A percentile compares a stretch with the other conserved stretches of the same genome.
These are phyloP conservation scores for Cordilura impudica DNA, from an alignment of 2,888 invertebrate genomes.

Conservation along the genomic window DNA sequence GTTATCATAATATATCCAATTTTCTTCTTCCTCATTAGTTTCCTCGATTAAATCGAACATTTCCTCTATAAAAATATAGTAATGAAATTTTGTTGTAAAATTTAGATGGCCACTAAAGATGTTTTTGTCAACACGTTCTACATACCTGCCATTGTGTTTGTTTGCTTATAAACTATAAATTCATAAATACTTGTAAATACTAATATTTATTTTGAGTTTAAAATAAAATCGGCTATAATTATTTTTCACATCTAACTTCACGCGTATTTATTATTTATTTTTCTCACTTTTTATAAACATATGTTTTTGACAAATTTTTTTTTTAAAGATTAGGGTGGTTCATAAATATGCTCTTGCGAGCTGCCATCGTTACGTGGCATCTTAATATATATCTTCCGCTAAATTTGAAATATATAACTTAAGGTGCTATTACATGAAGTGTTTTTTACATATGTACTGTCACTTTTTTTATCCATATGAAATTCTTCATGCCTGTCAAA, in stretches of 20 bases:
- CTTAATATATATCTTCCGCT: no score
- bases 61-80: slow-evolving; percentile 25
- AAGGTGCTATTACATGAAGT: no score
- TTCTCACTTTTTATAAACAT: slow-evolving; percentile 19
- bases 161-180: not conserved
- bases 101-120: no score
- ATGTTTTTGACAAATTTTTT: slow-evolving; percentile 37
- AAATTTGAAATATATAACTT: no score
- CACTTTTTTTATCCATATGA: no score
- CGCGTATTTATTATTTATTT: slow-evolving; percentile 25
- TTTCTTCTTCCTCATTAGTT: slow-evolving; percentile 12
- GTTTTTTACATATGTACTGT: no score
- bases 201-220: slow-evolving; percentile 39
- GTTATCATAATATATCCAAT: slow-evolving; percentile 33
- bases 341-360: no score
- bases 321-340: no score
- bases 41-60: slow-evolving; percentile 40
- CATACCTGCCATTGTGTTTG: slow-evolving; percentile 49
- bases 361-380: no score
- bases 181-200: not conserved
- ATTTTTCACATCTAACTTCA: slow-evolving; percentile 60
- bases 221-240: slow-evolving; percentile 35
- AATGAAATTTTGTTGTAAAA: not conserved
- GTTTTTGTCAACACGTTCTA: not conserved
- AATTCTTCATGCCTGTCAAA: no score